Evolutionary conservation across 2,797 vertebrate species (phyloP), one percentile per base, ranked within the genome.

Genomic region (Propithecus perrieri): DNA sequence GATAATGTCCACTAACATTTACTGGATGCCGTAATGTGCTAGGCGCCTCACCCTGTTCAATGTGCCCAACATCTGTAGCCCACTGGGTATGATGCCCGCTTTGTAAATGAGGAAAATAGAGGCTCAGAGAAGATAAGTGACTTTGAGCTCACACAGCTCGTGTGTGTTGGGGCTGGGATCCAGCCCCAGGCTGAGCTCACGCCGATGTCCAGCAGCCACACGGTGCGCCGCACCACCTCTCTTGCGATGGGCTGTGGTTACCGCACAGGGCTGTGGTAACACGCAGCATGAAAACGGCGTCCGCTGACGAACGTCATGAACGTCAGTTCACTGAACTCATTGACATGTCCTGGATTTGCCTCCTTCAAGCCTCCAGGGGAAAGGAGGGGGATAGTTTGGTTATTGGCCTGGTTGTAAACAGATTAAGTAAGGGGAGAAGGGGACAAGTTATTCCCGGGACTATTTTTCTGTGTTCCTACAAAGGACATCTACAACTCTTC

Each of bases 341-440:
- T 15, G 61, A 12, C 57, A 57, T 89, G 78, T 71, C 85, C 89
- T 91, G n/a, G 76, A 24, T 48, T 74, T 59, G 79, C 83, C 71
- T 85, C 71, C 41, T 33, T 67, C 5, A 18, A 94, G 33, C 14
- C 50, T 22, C n/a, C 7, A 9, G 83, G 91, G 87, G 24, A 76
- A 5, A 88, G 33, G 35, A 67, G 75, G 53, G 74, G 69, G 53
- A 80, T 50, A 57, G 74, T 7, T 67, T 93, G 81, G 79, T 95
- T 67, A 89, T 4, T 90, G 80, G 85, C 50, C 78, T 74, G 50
- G 50, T 61, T 41, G 76, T 91, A 86, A 96, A 89, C 83, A 95
- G 89, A 96, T 94, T 65, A 96, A 90, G 90, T 85, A 90, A 92
- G 63, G 20, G 28, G 85, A 24, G 88, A 86, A 83, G 35, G 84